A percentile compares a stretch with the other conserved stretches of the same genome.
These are phyloP conservation scores for Elymnias hypermnestra DNA, from an alignment of 1,140 invertebrate species.

Conservation along the genomic window DNA sequence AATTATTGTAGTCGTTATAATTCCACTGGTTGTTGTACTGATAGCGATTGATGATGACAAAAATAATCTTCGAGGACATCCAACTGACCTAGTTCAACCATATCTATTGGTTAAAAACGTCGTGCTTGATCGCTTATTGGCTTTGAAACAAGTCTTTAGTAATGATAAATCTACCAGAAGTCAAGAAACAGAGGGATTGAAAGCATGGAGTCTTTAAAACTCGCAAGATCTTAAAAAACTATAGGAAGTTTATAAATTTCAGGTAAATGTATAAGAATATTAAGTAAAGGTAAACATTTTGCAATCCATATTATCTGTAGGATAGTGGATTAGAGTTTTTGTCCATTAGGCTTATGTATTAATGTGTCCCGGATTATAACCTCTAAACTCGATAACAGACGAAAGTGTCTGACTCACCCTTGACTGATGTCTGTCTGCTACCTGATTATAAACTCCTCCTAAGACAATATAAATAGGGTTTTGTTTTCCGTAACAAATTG, in stretches of 20 bases:
- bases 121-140: too few relatives aligned
- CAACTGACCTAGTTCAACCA: too few relatives aligned
- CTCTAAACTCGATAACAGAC: constrained; percentile 45
- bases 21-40: too few relatives aligned
- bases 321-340: constrained; percentile 60
- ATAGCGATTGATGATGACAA: too few relatives aligned
- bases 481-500: constrained; percentile 18
- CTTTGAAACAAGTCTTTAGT: too few relatives aligned
- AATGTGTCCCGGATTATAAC: constrained; percentile 66
- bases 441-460: constrained; percentile 36
- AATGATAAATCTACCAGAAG: background rate
- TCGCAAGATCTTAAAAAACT: too few relatives aligned
- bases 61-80: too few relatives aligned
- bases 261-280: background rate
- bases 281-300: constrained; percentile 17
- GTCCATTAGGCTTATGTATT: constrained; percentile 71
- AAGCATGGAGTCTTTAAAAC: too few relatives aligned
- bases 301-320: constrained; percentile 24
- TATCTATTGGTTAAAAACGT: too few relatives aligned
- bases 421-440: constrained; percentile 57
- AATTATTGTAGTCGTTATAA: too few relatives aligned
- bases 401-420: constrained; percentile 48
- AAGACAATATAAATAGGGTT: constrained; percentile 24
- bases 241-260: background rate
- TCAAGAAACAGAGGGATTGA: too few relatives aligned